A percentile compares a stretch with the other conserved stretches of the same genome.
Conservation (phyloP, 2,888 invertebrate species). For the Amphipoea lucens region DNA sequence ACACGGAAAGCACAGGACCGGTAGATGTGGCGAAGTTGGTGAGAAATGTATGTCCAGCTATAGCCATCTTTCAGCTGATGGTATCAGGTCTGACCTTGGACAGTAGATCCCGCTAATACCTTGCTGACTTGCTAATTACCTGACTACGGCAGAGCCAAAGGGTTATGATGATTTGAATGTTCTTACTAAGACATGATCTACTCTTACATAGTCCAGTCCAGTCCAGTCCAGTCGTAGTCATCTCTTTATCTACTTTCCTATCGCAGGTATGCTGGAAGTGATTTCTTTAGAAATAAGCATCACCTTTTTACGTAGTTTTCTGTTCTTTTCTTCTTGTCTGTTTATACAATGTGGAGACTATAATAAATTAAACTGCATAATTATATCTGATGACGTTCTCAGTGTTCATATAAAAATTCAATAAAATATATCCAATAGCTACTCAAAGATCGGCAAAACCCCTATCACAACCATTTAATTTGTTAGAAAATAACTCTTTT, state of each 20-base stretch:
- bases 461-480: too few relatives aligned
- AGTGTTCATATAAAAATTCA: too few relatives aligned
- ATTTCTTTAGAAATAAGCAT: not conserved
- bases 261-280: not conserved
- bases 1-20: not conserved
- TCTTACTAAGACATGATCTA: too few relatives aligned
- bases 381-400: too few relatives aligned
- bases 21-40: not conserved
- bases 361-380: too few relatives aligned
- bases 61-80: too few relatives aligned
- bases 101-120: not conserved
- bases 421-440: too few relatives aligned
- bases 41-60: not conserved
- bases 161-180: too few relatives aligned
- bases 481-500: too few relatives aligned
- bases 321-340: not conserved
- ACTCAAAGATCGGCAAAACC: too few relatives aligned
- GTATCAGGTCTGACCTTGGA: not conserved
- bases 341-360: too few relatives aligned
- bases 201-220: too few relatives aligned
- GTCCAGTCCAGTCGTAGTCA: not conserved
- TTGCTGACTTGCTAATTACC: not conserved
- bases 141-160: not conserved
- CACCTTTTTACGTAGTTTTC: not conserved
- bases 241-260: not conserved